Evolutionary conservation across 2,888 invertebrate genomes (phyloP).

Genomic region (Chouioia cunea): DNA sequence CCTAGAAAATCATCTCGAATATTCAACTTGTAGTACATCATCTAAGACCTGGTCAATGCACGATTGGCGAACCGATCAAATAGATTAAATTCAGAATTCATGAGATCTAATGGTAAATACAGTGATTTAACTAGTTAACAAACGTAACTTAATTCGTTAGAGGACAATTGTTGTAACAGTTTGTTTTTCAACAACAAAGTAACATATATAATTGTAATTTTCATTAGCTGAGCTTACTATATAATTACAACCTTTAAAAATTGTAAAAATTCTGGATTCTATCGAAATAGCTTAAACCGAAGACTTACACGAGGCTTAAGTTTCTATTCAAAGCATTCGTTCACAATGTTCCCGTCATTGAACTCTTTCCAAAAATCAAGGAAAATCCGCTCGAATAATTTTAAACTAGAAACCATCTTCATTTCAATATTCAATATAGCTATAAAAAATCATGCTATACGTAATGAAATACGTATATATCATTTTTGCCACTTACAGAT

Average conservation of each 20-base stretch:
- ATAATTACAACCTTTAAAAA: conserved; percentile 31
- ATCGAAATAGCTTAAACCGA: conserved; percentile 22
- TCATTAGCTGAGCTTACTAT: conserved; percentile 12
- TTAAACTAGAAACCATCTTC: no score
- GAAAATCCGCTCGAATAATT: conserved; percentile 13
- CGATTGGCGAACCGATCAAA: conserved; percentile 29
- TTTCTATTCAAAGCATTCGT: conserved; percentile 17
- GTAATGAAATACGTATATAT: no score
- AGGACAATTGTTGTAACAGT: conserved; percentile 20
- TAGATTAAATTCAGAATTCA: conserved; percentile 41
- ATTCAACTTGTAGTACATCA: conserved; percentile 27
- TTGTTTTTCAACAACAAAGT: conserved; percentile 12
- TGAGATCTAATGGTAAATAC: conserved; percentile 38
- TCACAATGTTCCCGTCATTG: conserved; percentile 18
- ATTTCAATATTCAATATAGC: no score
- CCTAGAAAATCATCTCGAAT: conserved; percentile 13
- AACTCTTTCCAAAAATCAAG: conserved; percentile 28
- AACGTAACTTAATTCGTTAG: conserved; percentile 19
- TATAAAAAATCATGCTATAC: no score
- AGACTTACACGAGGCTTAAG: conserved; percentile 19
- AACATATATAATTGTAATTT: conserved; percentile 21
- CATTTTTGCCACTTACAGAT: no score
- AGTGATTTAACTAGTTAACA: conserved; percentile 22
- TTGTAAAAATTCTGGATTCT: conserved; percentile 41
- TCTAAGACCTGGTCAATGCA: conserved; percentile 19